Evolutionary conservation across 1,140 invertebrate species (phyloP).

Genomic region (Leptinotarsa lineolata): DNA sequence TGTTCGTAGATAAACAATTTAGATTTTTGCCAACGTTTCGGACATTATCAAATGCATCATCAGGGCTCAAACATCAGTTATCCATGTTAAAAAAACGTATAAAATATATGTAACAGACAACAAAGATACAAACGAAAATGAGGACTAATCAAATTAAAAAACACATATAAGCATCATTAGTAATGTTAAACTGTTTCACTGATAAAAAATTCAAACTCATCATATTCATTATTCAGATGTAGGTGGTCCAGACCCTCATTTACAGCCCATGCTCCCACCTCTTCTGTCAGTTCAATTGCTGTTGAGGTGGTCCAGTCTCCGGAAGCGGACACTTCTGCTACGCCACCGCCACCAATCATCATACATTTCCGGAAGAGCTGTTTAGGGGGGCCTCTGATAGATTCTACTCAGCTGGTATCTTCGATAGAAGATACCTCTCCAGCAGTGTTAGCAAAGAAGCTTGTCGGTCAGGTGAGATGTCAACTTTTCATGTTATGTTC

Average conservation of each 20-base stretch:
- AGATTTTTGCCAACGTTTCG: too few species aligned
- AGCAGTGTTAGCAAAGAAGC: slow-evolving; percentile 54
- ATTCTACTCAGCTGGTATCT: slow-evolving; percentile 54
- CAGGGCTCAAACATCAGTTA: too few species aligned
- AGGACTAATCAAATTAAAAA: too few species aligned
- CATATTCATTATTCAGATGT: slow-evolving; percentile 31
- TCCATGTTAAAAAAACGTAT: too few species aligned
- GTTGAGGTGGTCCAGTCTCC: slow-evolving; percentile 48
- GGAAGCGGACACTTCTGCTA: slow-evolving; percentile 58
- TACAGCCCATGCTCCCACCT: slow-evolving; percentile 39
- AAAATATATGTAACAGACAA: too few species aligned
- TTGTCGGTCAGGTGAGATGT: slow-evolving; percentile 41
- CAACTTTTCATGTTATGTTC: too few species aligned
- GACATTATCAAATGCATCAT: too few species aligned
- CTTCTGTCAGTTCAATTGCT: slow-evolving; percentile 39
- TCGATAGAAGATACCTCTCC: slow-evolving; percentile 56
- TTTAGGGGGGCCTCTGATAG: slow-evolving; percentile 58
- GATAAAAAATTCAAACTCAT: slow-evolving; percentile 11
- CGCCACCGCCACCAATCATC: slow-evolving; percentile 54
- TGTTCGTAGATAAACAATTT: too few species aligned
- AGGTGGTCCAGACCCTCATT: slow-evolving; percentile 49
- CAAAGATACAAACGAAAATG: too few species aligned
- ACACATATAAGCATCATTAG: too few species aligned
- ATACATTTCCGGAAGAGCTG: slow-evolving; percentile 58
- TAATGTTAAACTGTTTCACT: too few species aligned